Base-by-base conservation (phyloP, 1,140 invertebrate species). In the Nilaparvata lugens region DNA sequence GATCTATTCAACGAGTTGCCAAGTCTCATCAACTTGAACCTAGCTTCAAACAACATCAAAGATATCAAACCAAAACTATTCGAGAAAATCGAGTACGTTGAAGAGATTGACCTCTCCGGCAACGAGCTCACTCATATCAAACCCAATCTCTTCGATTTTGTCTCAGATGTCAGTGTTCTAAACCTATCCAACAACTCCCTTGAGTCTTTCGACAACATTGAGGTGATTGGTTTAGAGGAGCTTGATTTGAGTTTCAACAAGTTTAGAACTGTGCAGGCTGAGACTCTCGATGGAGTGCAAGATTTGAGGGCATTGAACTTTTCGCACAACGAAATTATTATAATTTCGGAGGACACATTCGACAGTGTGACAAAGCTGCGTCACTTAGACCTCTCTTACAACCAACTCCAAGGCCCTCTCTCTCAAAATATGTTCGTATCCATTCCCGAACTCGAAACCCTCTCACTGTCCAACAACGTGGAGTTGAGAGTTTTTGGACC, bases 351-450 rank as follows among this genome's bases (percentile, higher is more conserved):
- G 16, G 81, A 83, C 67, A 82, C 84, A 25, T 86, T 88, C 72
- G 71, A 76, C 1, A 73, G 79, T 55, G 72, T 86, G 3, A 75
- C 79, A 54, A 77, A 80, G 51, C 73, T 88, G 23, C 80, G 78
- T 28, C 77, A 82, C 68, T 76, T 87, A 53, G 85, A 87, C 67
- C 73, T 88, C 48, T 86, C 85, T 0, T 76, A 83, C 62, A 87
- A 88, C 67, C 75, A 80, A 40, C 69, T 87, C 18, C 79, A 52
- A 52, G 66, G 81, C 18, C 80, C 79, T 40, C 74, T 86, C 35
- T 81, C 78, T 0, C 77, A 78, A n/a, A 76, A 81, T 68, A 72
- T 87, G 52, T 82, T 88, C 65, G 81, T 79, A 60, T 77, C 79
- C 57, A 87, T 85, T 70, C 76, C 80, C 11, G 78, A 83, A 65